Conservation (phyloP, 2,797 vertebrate species). For the Alca torda region DNA sequence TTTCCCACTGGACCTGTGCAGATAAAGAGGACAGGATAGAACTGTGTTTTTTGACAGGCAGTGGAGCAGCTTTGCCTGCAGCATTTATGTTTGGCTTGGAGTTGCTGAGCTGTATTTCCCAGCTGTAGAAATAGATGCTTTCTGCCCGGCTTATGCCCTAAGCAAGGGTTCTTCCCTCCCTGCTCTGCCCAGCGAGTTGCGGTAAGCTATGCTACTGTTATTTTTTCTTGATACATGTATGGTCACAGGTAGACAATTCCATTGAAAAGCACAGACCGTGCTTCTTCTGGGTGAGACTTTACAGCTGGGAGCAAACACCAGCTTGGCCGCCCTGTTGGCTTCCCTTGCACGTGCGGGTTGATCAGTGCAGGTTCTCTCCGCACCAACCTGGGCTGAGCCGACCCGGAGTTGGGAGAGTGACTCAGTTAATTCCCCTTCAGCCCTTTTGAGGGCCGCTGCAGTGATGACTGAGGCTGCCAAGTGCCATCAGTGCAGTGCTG, state of each 20-base stretch:
- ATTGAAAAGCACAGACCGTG: neutral
- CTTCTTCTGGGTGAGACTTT: neutral
- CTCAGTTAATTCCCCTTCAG: neutral
- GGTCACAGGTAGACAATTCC: neutral
- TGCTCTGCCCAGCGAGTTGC: neutral
- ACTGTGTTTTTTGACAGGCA: neutral
- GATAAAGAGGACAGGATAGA: neutral
- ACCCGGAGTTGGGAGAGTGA: neutral
- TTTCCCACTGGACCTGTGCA: neutral
- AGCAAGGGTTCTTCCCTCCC: neutral
- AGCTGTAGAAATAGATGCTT: neutral
- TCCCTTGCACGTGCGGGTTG: neutral
- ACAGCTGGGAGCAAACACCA: neutral
- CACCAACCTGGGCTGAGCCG: neutral
- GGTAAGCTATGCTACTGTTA: neutral
- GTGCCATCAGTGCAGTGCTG: neutral
- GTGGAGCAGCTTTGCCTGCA: neutral
- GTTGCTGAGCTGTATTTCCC: neutral
- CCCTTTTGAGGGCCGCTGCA: neutral
- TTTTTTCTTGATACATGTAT: neutral
- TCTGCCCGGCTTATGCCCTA: neutral
- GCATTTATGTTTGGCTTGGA: neutral
- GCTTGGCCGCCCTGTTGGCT: neutral
- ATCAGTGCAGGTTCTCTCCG: neutral
- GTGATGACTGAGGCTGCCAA: neutral